These are phyloP conservation scores for Drosophila neutralis DNA, from an alignment of 2,888 invertebrate genomes.

Conservation along the genomic window DNA sequence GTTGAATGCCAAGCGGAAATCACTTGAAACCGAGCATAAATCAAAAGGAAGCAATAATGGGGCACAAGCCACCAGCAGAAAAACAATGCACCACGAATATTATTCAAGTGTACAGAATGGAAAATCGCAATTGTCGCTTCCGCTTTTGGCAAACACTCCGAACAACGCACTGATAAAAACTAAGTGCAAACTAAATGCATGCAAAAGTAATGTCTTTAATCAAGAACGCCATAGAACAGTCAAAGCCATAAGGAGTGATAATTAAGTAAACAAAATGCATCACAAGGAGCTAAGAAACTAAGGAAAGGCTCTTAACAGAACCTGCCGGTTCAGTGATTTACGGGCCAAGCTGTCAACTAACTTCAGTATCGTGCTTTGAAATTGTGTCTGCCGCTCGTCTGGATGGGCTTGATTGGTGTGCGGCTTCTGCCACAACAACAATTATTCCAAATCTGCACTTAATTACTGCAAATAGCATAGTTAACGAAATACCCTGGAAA, in stretches of 20 bases:
- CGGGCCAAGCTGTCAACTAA: conserved; percentile 48
- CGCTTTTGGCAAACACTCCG: conserved; percentile 26
- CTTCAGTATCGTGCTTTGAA: conserved; percentile 43
- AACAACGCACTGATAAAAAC: conserved; percentile 30
- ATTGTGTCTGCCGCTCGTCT: conserved; percentile 63
- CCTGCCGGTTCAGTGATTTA: conserved; percentile 62
- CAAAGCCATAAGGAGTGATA: conserved; percentile 56
- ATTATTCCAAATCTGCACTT: conserved; percentile 37
- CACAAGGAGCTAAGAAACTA: conserved; percentile 25
- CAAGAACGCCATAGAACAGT: conserved; percentile 36
- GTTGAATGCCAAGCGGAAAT: conserved; percentile 77
- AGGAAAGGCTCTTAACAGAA: conserved; percentile 12
- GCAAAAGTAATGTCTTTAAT: conserved; percentile 44
- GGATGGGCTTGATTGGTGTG: conserved; percentile 67
- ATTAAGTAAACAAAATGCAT: conserved; percentile 58
- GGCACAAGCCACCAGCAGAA: conserved; percentile 24
- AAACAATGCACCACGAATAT: conserved; percentile 26
- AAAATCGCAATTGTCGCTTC: conserved; percentile 61
- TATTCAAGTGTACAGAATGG: conserved; percentile 36
- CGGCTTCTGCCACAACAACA: conserved; percentile 29
- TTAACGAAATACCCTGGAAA: conserved; percentile 15
- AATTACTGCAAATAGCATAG: conserved; percentile 7
- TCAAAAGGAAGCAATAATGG: conserved; percentile 77
- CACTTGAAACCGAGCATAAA: conserved; percentile 79
- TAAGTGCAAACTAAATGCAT: conserved; percentile 20